Conservation (phyloP, 2,113 vertebrate species). For the Bufo gargarizans region DNA sequence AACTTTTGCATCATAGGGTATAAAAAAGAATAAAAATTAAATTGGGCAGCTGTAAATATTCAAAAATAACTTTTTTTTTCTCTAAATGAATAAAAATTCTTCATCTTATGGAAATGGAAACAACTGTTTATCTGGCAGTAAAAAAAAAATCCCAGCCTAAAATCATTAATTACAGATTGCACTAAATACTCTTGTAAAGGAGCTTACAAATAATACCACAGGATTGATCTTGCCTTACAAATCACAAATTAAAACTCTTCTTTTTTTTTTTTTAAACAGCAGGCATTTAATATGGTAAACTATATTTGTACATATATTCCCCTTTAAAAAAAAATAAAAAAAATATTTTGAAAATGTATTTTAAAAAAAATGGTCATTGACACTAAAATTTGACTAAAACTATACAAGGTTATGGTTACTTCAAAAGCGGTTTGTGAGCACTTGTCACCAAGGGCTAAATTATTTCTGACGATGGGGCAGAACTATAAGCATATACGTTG, state of each 20-base stretch:
- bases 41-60: neutral
- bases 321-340: neutral
- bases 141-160: neutral
- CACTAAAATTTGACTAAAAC: constrained; percentile 24
- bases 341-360: neutral
- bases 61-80: neutral
- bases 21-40: neutral
- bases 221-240: constrained; percentile 51
- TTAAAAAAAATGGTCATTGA: neutral
- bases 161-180: constrained; percentile 37
- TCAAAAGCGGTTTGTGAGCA: constrained; percentile 53
- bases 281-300: neutral
- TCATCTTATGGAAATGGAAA: neutral
- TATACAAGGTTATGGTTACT: constrained; percentile 4
- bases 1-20: no score
- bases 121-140: neutral
- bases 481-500: constrained; percentile 51
- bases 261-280: neutral
- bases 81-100: neutral
- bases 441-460: constrained; percentile 66
- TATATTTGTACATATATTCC: neutral
- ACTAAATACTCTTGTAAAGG: constrained; percentile 40
- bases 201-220: constrained; percentile 47
- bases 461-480: constrained; percentile 59
- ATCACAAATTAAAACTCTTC: constrained; percentile 36